Conservation (phyloP, 1,140 invertebrate genomes). For the Brachionus angularis region DNA sequence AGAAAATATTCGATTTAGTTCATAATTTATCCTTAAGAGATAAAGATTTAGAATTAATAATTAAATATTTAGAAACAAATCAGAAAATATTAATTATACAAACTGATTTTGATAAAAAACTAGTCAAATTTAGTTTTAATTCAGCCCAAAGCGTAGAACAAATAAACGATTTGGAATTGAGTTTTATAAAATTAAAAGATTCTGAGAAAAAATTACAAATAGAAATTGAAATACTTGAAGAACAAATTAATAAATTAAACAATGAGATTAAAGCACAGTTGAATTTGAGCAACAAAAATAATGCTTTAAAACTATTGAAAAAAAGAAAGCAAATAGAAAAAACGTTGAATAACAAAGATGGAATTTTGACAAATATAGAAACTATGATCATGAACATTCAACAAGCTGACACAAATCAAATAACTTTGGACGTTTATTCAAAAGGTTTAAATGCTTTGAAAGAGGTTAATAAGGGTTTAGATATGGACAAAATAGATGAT, state of each 20-base stretch:
- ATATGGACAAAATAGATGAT: slow-evolving; percentile 27
- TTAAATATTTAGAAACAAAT: slow-evolving; percentile 34
- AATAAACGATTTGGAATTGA: not conserved
- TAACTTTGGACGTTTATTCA: slow-evolving; percentile 10
- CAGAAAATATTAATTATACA: slow-evolving; percentile 4
- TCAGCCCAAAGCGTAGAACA: not conserved
- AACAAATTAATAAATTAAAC: not conserved
- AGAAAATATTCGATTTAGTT: not conserved
- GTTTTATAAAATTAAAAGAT: slow-evolving; percentile 14
- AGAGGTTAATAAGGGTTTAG: slow-evolving; percentile 19
- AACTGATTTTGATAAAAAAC: slow-evolving; percentile 2
- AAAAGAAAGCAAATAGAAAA: slow-evolving; percentile 25
- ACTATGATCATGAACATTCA: slow-evolving; percentile 39
- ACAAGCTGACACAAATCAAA: slow-evolving; percentile 38
- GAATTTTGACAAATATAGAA: slow-evolving; percentile 16
- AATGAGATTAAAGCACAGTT: not conserved
- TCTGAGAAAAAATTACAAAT: not conserved
- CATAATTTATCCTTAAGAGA: not conserved
- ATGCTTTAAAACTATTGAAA: slow-evolving; percentile 6
- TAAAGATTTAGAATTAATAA: slow-evolving; percentile 1
- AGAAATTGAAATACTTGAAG: not conserved
- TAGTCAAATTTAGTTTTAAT: slow-evolving; percentile 24
- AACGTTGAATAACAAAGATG: slow-evolving; percentile 3
- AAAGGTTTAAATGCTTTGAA: slow-evolving; percentile 16
- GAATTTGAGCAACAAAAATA: not conserved